phyloP scores from a whole-genome alignment of 2,888 invertebrate species.

The Caenorhabditis sinica region DNA sequence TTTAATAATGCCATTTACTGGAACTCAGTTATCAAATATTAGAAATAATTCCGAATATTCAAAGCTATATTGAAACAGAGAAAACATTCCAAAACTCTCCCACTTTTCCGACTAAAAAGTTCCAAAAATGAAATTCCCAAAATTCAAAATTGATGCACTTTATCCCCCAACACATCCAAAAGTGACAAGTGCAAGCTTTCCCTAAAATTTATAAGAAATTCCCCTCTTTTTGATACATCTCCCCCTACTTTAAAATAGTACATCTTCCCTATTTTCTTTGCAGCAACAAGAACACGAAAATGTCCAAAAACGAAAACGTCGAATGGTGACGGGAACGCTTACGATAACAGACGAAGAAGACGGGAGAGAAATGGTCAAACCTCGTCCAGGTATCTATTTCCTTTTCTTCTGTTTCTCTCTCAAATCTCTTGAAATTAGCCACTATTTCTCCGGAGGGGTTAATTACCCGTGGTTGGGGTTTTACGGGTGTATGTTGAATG shows the following conservation, averaged over 20 bases:
- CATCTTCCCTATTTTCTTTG: conserved; percentile 2
- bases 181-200: background rate
- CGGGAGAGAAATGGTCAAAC: conserved; percentile 19
- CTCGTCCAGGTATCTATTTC: conserved; percentile 56
- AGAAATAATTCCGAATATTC: no score
- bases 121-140: background rate
- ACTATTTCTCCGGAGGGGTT: background rate
- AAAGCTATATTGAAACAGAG: no score
- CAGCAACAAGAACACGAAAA: conserved; percentile 19
- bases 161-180: background rate
- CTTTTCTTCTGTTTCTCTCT: conserved; percentile 13
- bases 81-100: no score
- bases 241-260: background rate
- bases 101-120: no score
- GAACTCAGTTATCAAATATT: no score
- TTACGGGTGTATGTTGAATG: background rate
- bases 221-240: conserved; percentile 9
- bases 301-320: conserved; percentile 13
- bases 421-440: background rate
- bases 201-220: background rate
- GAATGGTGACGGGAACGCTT: conserved; percentile 62
- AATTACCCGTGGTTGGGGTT: background rate
- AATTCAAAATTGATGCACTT: conserved; percentile 13
- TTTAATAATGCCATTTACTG: no score
- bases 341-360: conserved; percentile 61